Percentiles rank a stretch among this genome's conserved stretches.
phyloP scores from a whole-genome alignment of 2,797 vertebrate genomes.

The Mormyrus hasselquistii region DNA sequence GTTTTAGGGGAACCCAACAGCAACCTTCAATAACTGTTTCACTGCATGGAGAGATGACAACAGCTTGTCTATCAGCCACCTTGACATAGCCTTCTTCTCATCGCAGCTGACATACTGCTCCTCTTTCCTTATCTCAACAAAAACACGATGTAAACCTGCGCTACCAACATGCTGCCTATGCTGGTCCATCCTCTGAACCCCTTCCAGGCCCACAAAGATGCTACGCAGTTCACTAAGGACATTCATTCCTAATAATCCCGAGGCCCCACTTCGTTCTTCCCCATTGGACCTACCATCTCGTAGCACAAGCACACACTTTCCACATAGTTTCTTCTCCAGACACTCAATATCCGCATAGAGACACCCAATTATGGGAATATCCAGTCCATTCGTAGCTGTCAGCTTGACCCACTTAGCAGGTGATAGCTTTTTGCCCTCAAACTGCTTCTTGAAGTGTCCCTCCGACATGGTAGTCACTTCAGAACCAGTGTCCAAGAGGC shows the following conservation, averaged over 20 bases:
- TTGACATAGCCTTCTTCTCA: neutral
- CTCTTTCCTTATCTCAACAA: neutral
- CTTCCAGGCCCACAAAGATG: neutral
- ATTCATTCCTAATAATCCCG: neutral
- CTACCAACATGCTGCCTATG: neutral
- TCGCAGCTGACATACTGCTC: neutral
- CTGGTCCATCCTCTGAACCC: no score
- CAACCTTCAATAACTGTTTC: neutral
- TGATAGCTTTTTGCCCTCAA: no score
- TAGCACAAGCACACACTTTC: no score
- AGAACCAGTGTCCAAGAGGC: no score
- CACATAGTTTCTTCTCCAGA: no score
- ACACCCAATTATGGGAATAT: no score
- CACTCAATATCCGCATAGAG: no score
- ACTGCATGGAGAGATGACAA: neutral
- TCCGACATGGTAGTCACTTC: no score
- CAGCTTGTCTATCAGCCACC: neutral
- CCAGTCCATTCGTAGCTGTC: no score
- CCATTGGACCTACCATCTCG: no score
- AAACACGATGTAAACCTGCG: neutral
- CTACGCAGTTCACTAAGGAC: neutral
- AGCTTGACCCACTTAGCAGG: no score
- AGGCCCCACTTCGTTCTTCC: neutral
- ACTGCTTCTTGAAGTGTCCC: no score
- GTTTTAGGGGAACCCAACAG: neutral